Evolutionary conservation across 2,888 invertebrate genomes (phyloP).

Genomic region (Lasius platythorax): DNA sequence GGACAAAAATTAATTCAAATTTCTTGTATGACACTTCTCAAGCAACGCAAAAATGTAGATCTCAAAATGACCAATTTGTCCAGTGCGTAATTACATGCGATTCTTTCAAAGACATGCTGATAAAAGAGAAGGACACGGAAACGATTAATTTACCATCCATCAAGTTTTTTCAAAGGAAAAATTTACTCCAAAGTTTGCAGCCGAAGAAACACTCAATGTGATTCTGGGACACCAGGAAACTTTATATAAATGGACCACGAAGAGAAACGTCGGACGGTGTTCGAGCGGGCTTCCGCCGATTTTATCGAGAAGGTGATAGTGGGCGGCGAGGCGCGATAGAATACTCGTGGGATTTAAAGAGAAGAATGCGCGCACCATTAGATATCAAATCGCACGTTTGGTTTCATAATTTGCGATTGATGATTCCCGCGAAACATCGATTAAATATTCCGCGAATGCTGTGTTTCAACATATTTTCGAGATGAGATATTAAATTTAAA

Average conservation of each 20-base stretch:
- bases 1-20: background rate
- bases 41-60: background rate
- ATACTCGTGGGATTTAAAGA: slow-evolving; percentile 30
- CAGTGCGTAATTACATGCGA: background rate
- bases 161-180: background rate
- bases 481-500: slow-evolving; percentile 29
- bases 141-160: background rate
- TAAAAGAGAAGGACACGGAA: background rate
- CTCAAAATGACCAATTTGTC: background rate
- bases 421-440: background rate
- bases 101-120: background rate
- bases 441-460: slow-evolving; percentile 7
- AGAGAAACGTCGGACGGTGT: slow-evolving; percentile 48
- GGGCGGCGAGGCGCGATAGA: slow-evolving; percentile 1
- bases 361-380: slow-evolving; percentile 15
- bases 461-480: background rate
- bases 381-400: slow-evolving; percentile 17
- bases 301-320: slow-evolving; percentile 47
- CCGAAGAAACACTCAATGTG: background rate
- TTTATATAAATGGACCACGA: slow-evolving; percentile 11
- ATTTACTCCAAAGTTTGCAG: background rate
- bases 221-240: background rate
- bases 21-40: background rate
- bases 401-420: background rate
- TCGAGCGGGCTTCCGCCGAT: slow-evolving; percentile 63